These are phyloP conservation scores for Heliconius aoede DNA, from an alignment of 2,888 invertebrate genomes.

Conservation along the genomic window DNA sequence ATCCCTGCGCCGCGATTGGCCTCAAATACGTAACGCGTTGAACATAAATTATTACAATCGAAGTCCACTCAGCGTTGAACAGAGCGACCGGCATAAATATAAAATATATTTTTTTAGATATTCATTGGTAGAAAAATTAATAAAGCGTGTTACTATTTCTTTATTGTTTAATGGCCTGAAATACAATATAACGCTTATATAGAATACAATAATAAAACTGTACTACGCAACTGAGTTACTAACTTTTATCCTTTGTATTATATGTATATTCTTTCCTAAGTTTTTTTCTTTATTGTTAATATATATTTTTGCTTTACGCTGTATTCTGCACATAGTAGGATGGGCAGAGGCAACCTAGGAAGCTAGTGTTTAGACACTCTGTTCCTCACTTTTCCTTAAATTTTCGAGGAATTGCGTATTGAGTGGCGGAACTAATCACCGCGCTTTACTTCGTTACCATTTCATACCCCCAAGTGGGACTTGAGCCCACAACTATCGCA, in stretches of 20 bases:
- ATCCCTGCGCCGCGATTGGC: no score
- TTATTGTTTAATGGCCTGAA: constrained; percentile 12
- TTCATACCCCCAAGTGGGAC: no score
- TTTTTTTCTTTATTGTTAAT: neutral
- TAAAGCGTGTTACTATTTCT: constrained; percentile 16
- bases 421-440: neutral
- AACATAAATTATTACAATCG: no score
- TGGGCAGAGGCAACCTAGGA: no score
- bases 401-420: neutral
- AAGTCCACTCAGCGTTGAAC: no score
- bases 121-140: constrained; percentile 1
- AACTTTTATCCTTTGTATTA: constrained; percentile 2
- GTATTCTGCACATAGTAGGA: neutral
- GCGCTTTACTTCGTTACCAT: neutral
- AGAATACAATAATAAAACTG: constrained; percentile 6
- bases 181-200: constrained; percentile 14
- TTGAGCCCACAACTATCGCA: neutral
- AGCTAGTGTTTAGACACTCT: no score
- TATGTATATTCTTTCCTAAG: neutral
- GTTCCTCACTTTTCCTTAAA: no score
- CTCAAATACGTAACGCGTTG: no score
- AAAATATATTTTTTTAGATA: neutral
- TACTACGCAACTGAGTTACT: neutral
- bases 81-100: neutral
- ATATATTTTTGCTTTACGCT: neutral